These are phyloP conservation scores for Mellivora capensis DNA, from an alignment of 2,113 vertebrate species.

Conservation along the genomic window DNA sequence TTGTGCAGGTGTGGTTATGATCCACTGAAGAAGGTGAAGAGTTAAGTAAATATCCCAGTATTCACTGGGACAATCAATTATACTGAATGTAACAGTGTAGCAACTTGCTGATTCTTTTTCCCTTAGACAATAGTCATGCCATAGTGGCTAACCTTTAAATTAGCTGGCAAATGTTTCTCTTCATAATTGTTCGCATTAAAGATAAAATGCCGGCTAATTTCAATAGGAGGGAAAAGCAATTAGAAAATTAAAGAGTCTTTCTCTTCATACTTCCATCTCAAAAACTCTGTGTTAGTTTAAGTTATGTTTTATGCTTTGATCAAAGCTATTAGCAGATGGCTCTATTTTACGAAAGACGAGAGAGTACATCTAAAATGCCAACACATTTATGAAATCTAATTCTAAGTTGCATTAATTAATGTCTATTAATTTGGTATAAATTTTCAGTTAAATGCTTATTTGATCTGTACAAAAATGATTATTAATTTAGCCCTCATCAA, in stretches of 20 bases:
- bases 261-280: constrained; percentile 37
- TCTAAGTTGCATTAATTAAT: constrained; percentile 50
- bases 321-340: constrained; percentile 54
- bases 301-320: constrained; percentile 57
- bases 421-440: constrained; percentile 30
- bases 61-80: constrained; percentile 21
- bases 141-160: constrained; percentile 53
- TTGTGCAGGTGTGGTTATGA: neutral
- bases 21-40: neutral
- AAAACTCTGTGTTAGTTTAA: constrained; percentile 50
- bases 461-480: constrained; percentile 10
- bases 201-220: constrained; percentile 62
- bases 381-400: constrained; percentile 47
- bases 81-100: constrained; percentile 1
- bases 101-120: constrained; percentile 54
- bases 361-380: constrained; percentile 54
- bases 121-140: constrained; percentile 46
- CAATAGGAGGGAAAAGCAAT: constrained; percentile 57
- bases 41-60: constrained; percentile 41
- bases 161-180: constrained; percentile 57
- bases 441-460: constrained; percentile 29
- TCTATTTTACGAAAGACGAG: constrained; percentile 53
- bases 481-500: constrained; percentile 12
- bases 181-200: constrained; percentile 60
- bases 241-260: constrained; percentile 45